Base-by-base conservation (phyloP, 2,113 vertebrate species). In the Chionis minor region DNA sequence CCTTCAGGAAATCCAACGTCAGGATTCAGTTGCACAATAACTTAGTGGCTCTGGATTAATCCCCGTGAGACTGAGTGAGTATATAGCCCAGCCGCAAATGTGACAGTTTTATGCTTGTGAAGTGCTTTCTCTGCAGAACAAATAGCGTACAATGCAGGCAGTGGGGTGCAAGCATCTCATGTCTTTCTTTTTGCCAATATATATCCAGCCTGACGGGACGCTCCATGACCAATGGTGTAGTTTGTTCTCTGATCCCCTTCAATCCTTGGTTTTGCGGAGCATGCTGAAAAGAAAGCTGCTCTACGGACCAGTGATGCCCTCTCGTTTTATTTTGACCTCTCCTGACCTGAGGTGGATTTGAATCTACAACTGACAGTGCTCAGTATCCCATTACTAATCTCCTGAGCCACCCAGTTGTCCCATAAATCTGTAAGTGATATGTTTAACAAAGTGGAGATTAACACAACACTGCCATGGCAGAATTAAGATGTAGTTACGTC, bases 381-480 rank as follows among this genome's bases (percentile, higher is more conserved):
- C 58, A 5, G 67, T 51, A 92, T 95, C 86, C 91, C 42, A 3
- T 95, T 88, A 62, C 92, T 92, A 82, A 97, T 90, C 94, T 63
- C 35, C 90, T 28, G 75, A 95, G 86, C 67, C 82, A 23, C 79
- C 82, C 91, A 58, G 33, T 86, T 80, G 67, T 78, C 86, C 78
- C 88, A 26, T 28, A 72, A 86, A 81, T 84, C 92, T 91, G 77
- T 52, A 72, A 92, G 55, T 4, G 77, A 79, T 27, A 12, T 3
- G 51, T 92, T 87, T 86, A 81, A 73, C 83, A 42, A 49, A 70
- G 91, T 47, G 4, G 42, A 51, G 94, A 93, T 94, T 73, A 94
- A 38, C 88, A 5, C 70, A 10, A 28, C 21, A 0, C 77, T 38
- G 59, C 54, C 75, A 12, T 0, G 2, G 66, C 40, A 18, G 65